phyloP scores from a whole-genome alignment of 2,888 invertebrate genomes.

The Heteromurus nitidus region DNA sequence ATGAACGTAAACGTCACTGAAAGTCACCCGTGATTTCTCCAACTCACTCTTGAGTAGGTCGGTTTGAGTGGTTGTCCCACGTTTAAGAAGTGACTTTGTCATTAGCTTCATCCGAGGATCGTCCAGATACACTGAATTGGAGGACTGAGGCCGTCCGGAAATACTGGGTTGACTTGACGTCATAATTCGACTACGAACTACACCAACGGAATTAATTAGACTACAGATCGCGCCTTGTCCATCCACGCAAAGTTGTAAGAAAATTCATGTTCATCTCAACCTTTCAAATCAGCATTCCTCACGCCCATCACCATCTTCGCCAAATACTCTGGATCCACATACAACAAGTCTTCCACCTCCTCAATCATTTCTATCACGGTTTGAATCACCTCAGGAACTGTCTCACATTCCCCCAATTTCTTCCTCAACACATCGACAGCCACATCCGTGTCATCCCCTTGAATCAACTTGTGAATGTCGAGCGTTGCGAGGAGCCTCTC shows the following conservation, averaged over 20 bases:
- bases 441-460: conserved; percentile 3
- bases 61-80: neutral
- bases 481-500: conserved; percentile 17
- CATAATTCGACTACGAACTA: too few relatives aligned
- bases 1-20: too few relatives aligned
- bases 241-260: too few relatives aligned
- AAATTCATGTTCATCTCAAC: too few relatives aligned
- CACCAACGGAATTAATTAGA: too few relatives aligned
- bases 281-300: neutral
- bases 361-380: conserved; percentile 12
- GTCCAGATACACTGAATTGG: neutral
- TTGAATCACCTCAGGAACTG: conserved; percentile 16
- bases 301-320: conserved; percentile 1
- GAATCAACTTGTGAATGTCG: neutral
- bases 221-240: too few relatives aligned
- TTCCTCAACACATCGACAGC: neutral
- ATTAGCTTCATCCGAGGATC: neutral
- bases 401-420: conserved; percentile 8
- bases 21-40: too few relatives aligned
- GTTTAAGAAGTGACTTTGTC: neutral
- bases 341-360: conserved; percentile 15
- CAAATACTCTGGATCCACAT: neutral
- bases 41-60: neutral
- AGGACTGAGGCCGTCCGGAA: neutral
- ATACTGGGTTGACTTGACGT: too few relatives aligned